Base-by-base conservation (phyloP, 1,140 invertebrate genomes). In the Maconellicoccus hirsutus region DNA sequence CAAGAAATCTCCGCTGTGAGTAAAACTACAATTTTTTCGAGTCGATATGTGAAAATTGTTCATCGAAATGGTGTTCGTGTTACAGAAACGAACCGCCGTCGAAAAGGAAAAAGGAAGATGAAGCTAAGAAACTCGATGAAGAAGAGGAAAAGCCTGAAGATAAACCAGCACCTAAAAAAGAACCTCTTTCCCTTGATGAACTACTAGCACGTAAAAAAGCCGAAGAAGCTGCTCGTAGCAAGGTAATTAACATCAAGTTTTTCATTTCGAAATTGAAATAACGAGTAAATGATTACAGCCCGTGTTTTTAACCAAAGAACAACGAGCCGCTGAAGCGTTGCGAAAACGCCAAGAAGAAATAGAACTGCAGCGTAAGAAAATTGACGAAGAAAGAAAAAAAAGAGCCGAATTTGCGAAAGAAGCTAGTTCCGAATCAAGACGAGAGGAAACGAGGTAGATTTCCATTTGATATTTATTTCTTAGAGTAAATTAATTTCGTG, bases 221-320 rank as follows among this genome's bases (percentile, higher is more conserved):
- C 1, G 95, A 98, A 79, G 95, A 98, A 80, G 90, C 91, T 75
- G 92, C 92, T 23, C 87, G 89, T 59, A 89, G 90, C 71, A 96
- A 96, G 77, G 84, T 85, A 77, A 70, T 29, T 71, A 21, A 52
- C 23, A 38, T 23, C 61, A 25, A 66, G 52, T 59, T 59, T 59
- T 16, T n/a, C 16, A 7, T 33, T 33, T 33, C 4, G 29, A 33
- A 33, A 33, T 12, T 33, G 12, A 3, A 59, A 7, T 59, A 22
- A 59, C 52, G 52, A 16, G 52, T n/a, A n/a, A n/a, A n/a, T 8
- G 0, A 0, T 79, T 80, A 73, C 76, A 87, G 83, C 97, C 97
- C 0, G 96, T 98, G 69, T 99, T 99, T 80, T 82, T 99, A 23
- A 94, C 93, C 0, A 98, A 98, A 82, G 94, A 96, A 80, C 93